These are phyloP conservation scores for Trematocara zebra DNA, from an alignment of 2,113 vertebrate genomes.

Conservation along the genomic window DNA sequence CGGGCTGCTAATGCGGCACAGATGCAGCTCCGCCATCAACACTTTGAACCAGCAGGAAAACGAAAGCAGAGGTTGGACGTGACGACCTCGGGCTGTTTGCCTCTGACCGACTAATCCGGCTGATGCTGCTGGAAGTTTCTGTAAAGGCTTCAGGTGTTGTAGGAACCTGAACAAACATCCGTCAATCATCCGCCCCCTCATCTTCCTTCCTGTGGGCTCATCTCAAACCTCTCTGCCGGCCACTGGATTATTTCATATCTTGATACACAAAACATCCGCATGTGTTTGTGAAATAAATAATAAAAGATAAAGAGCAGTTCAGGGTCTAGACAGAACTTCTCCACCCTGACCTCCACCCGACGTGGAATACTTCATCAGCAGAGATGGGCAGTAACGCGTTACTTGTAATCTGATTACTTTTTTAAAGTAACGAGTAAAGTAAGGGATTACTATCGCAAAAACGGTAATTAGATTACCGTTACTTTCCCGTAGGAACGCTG, in stretches of 20 bases:
- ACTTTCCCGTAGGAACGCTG: no score
- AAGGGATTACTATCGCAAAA: no score
- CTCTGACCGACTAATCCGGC: not conserved
- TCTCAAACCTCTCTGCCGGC: not conserved
- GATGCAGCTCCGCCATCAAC: not conserved
- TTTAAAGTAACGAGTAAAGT: no score
- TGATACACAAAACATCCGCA: rapidly evolving
- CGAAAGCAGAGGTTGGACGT: not conserved
- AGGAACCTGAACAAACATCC: not conserved
- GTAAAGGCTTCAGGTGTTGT: not conserved
- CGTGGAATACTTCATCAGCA: not conserved
- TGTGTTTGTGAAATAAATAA: not conserved
- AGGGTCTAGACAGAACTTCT: not conserved
- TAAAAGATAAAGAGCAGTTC: not conserved
- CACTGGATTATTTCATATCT: not conserved
- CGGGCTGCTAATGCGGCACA: not conserved
- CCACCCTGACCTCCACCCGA: not conserved
- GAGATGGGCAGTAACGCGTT: no score
- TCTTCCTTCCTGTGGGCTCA: not conserved
- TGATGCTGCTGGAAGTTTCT: not conserved
- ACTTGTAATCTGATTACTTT: no score
- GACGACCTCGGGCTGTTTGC: not conserved
- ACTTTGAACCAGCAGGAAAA: not conserved
- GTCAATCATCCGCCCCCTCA: not conserved
- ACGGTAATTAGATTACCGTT: no score